These are phyloP conservation scores for Metellina segmentata DNA, from an alignment of 2,888 invertebrate genomes.

Conservation along the genomic window DNA sequence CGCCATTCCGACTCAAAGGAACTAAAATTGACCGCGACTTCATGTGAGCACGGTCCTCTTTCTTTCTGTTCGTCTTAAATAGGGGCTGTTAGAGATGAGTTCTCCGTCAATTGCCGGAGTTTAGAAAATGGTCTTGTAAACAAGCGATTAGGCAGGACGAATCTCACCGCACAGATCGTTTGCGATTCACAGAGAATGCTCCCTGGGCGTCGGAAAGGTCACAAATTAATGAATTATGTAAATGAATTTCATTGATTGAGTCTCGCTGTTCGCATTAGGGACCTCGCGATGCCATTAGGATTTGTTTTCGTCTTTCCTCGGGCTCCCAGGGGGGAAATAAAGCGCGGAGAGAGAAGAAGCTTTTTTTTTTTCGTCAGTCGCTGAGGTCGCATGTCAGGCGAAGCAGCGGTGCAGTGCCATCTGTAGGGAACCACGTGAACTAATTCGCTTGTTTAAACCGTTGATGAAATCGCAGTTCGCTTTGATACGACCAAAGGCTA, in stretches of 20 bases:
- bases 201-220: constrained; percentile 55
- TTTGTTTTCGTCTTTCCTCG: constrained; percentile 23
- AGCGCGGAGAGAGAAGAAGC: not conserved
- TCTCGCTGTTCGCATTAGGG: constrained; percentile 12
- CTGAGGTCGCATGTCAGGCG: not conserved
- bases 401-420: constrained; percentile 9
- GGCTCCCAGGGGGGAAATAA: constrained; percentile 44
- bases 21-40: not conserved
- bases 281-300: constrained; percentile 51
- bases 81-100: constrained; percentile 12
- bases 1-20: not conserved
- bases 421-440: not conserved
- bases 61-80: not conserved
- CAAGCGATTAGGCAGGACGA: constrained; percentile 42
- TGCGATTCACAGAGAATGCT: constrained; percentile 18
- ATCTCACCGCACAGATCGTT: constrained; percentile 5
- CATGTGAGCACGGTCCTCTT: not conserved
- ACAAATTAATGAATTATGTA: constrained; percentile 73
- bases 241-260: constrained; percentile 69
- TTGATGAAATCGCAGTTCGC: no score
- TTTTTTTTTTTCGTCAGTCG: not conserved
- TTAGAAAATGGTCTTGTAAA: constrained; percentile 54
- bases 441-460: not conserved
- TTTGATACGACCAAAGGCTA: no score
- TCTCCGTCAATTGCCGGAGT: constrained; percentile 7